Conservation (phyloP, 2,888 invertebrate species). For the Platycnemis pennipes region DNA sequence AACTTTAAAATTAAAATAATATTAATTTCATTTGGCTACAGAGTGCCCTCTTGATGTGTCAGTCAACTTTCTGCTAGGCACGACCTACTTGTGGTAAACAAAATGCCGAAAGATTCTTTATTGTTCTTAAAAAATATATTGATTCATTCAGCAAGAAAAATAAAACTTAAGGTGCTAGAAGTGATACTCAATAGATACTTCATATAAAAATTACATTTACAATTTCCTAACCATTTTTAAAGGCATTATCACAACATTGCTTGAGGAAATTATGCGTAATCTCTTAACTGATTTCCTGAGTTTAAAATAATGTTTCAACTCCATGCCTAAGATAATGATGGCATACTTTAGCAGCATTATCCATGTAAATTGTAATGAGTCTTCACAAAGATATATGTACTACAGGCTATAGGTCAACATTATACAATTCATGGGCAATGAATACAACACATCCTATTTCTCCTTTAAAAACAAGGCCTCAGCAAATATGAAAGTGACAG, state of each 20-base stretch:
- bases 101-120: not conserved
- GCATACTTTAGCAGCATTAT: not conserved
- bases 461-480: not conserved
- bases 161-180: not conserved
- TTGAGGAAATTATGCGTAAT: not conserved
- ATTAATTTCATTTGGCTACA: no score
- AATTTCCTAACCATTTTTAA: not conserved
- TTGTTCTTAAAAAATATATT: not conserved
- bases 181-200: not conserved
- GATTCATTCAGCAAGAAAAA: no score
- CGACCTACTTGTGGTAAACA: no score
- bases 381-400: not conserved
- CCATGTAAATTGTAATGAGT: no score
- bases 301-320: no score
- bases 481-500: not conserved
- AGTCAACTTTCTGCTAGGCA: no score
- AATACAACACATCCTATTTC: not conserved
- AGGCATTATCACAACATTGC: not conserved
- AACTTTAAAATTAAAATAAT: no score
- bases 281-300: no score
- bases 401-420: not conserved
- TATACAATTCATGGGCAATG: not conserved
- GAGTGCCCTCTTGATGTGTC: no score
- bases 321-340: no score
- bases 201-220: not conserved